These are phyloP conservation scores for Pollenia griseotomentosa DNA, from an alignment of 2,888 invertebrate genomes.

Conservation along the genomic window DNA sequence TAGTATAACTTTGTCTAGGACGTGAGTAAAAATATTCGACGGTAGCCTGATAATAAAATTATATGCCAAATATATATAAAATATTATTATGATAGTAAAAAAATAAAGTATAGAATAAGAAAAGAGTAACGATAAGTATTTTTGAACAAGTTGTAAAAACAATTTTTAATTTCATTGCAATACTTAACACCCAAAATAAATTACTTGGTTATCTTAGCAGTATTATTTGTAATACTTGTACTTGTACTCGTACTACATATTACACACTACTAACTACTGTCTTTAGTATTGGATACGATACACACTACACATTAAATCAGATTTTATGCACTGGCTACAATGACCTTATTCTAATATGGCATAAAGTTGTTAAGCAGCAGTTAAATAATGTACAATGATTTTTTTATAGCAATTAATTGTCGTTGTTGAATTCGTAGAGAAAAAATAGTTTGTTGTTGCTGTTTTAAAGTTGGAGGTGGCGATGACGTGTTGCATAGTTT, in stretches of 20 bases:
- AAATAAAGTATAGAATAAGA: too few species aligned
- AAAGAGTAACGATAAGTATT: too few species aligned
- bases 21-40: too few species aligned
- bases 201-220: slow-evolving; percentile 34
- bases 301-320: slow-evolving; percentile 48
- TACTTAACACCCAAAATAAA: neutral
- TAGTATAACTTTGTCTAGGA: too few species aligned
- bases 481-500: slow-evolving; percentile 71
- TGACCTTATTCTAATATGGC: slow-evolving; percentile 73
- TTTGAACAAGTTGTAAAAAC: too few species aligned
- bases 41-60: too few species aligned
- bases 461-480: slow-evolving; percentile 70
- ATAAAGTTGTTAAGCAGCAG: slow-evolving; percentile 62
- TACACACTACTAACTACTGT: slow-evolving; percentile 3
- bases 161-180: too few species aligned
- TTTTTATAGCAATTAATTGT: slow-evolving; percentile 27
- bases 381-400: slow-evolving; percentile 52
- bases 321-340: slow-evolving; percentile 68
- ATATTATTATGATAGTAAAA: too few species aligned
- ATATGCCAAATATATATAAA: too few species aligned
- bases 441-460: neutral
- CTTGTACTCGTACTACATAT: neutral
- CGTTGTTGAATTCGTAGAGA: slow-evolving; percentile 2
- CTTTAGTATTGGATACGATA: slow-evolving; percentile 4
- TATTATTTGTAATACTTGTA: neutral